Base-by-base conservation (phyloP, 2,797 vertebrate species). In the Gobio occitaniae region DNA sequence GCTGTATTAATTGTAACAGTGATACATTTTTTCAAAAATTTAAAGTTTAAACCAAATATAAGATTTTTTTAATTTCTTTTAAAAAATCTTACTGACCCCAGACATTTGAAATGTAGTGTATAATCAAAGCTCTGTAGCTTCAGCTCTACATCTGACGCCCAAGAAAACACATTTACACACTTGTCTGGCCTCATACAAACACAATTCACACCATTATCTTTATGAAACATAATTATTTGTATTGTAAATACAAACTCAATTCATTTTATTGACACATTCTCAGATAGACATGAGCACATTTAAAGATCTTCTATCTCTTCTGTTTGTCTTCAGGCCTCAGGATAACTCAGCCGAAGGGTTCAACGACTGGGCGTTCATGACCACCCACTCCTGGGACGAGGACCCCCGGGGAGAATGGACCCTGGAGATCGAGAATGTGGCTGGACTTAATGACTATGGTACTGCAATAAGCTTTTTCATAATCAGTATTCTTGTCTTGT, bases 281-380 rank as follows among this genome's bases (percentile, higher is more conserved):
- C 59, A 15, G 3, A 48, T 44, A 61, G 52, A 19, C n/a, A 48
- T 25, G 25, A 5, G 3, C 56, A 16, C 32, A 6, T 3, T 21
- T 38, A 21, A 17, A 75, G 10, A 47, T 77, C 19, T 59, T 25
- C 17, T 50, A 17, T 71, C 41, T 41, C 38, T 48, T 25, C n/a
- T 82, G 41, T 86, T 61, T 17, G 41, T 69, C 12, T 65, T 68
- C 91, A 99, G 98, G 91, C 97, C 96, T 21, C 97, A 97, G 0
- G 98, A 99, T 94, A 97, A 95, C 89, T 99, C 98, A 0, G 95
- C 96, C 0, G 98, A 99, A 12, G 98, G 98, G 54, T 99, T 99
- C 91, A 98, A 95, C 0, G 97, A 99, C 91, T 99, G 98, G 98
- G 97, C 98, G 36, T 99, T 99, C 89, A 99, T 99, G 98, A 97